These are phyloP conservation scores for Peromyscus nudipes DNA, from an alignment of 2,797 vertebrate genomes.

Conservation along the genomic window DNA sequence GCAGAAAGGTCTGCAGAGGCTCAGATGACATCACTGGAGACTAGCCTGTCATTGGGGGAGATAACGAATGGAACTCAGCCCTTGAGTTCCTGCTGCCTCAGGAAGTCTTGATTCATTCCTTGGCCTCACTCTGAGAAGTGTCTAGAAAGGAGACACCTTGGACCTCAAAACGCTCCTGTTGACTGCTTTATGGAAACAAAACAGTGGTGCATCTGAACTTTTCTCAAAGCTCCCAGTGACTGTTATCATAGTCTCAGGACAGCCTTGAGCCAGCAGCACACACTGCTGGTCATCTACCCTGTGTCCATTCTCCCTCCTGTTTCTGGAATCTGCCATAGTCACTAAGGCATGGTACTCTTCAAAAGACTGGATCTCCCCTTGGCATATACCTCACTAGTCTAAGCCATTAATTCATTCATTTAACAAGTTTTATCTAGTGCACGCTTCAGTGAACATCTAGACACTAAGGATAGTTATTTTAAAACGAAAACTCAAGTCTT, in stretches of 20 bases:
- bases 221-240: neutral
- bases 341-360: neutral
- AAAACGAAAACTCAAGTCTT: neutral
- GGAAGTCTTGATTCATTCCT: conserved; percentile 76
- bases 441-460: neutral
- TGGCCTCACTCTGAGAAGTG: neutral
- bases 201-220: neutral
- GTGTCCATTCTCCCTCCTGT: neutral
- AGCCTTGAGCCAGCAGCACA: neutral
- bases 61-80: conserved; percentile 75
- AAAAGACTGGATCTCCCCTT: neutral
- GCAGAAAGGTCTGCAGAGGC: conserved; percentile 78
- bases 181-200: conserved; percentile 24
- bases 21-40: conserved; percentile 81
- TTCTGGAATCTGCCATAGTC: neutral
- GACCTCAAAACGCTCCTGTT: conserved; percentile 15
- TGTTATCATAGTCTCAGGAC: neutral
- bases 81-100: conserved; percentile 51
- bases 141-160: conserved; percentile 12
- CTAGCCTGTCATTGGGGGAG: conserved; percentile 73
- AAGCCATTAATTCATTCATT: neutral
- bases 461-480: neutral
- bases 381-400: neutral
- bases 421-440: neutral
- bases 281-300: neutral